Evolutionary conservation across 2,888 invertebrate genomes (phyloP).

Genomic region (Oligia strigilis): DNA sequence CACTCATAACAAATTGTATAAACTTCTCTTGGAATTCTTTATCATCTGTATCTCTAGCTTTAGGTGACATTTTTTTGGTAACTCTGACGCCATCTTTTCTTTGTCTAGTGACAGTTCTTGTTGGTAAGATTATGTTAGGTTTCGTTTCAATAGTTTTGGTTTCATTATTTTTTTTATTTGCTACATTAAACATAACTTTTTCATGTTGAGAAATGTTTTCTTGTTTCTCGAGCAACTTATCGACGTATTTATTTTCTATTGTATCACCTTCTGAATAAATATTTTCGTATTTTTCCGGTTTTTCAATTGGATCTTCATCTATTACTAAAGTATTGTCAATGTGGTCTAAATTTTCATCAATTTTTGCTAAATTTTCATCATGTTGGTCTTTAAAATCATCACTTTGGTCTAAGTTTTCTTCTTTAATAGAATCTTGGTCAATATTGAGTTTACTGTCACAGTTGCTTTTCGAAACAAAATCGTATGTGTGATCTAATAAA

Average conservation of each 20-base stretch:
- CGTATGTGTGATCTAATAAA: not conserved
- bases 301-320: not conserved
- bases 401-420: constrained; percentile 32
- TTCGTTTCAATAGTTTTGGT: constrained; percentile 17
- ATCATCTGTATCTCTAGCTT: constrained; percentile 15
- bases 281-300: not conserved
- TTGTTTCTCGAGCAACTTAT: not conserved
- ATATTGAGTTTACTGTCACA: not conserved
- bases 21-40: constrained; percentile 68
- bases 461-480: not conserved
- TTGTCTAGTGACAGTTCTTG: not conserved
- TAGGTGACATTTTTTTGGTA: not conserved
- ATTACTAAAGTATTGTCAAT: not conserved
- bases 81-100: not conserved
- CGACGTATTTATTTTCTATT: not conserved
- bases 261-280: not conserved
- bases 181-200: not conserved
- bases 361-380: not conserved
- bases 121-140: not conserved
- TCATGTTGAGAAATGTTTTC: not conserved
- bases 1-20: constrained; percentile 69
- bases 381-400: constrained; percentile 1
- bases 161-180: not conserved
- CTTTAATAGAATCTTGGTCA: constrained; percentile 27
- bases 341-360: not conserved